Conservation (phyloP, 2,888 invertebrate species). For the Synanthedon andrenaeformis region DNA sequence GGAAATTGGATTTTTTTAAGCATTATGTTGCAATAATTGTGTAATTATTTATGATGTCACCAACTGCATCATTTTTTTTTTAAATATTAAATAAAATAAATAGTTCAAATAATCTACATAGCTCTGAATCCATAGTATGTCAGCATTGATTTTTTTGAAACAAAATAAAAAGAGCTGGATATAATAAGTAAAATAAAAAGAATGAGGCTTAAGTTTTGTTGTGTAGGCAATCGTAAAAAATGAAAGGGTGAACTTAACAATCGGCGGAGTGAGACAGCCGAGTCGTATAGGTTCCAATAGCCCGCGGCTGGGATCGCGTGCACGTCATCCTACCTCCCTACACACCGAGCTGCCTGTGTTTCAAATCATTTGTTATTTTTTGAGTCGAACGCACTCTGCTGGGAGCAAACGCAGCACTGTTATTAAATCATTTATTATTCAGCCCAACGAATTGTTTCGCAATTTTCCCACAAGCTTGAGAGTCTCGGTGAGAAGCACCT, state of each 20-base stretch:
- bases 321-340: constrained; percentile 1
- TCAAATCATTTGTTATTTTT: constrained; percentile 65
- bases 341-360: constrained; percentile 42
- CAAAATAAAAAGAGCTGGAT: background rate
- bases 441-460: constrained; percentile 64
- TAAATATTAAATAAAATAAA: no score
- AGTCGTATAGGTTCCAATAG: constrained; percentile 7
- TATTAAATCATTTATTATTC: constrained; percentile 71
- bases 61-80: no score
- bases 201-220: background rate
- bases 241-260: constrained; percentile 12
- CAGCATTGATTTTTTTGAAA: background rate
- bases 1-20: no score
- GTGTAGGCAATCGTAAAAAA: constrained; percentile 10
- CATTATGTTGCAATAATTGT: no score
- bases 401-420: constrained; percentile 62
- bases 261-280: constrained; percentile 1
- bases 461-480: constrained; percentile 57
- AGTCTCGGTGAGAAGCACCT: constrained; percentile 8
- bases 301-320: constrained; percentile 23
- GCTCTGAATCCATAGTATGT: no score
- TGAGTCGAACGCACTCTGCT: constrained; percentile 47
- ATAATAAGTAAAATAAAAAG: background rate
- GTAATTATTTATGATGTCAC: no score
- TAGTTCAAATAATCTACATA: no score